Percentiles rank a stretch among this genome's conserved stretches.
Conservation (phyloP, 1,140 invertebrate species). For the Brachionus sp. region DNA sequence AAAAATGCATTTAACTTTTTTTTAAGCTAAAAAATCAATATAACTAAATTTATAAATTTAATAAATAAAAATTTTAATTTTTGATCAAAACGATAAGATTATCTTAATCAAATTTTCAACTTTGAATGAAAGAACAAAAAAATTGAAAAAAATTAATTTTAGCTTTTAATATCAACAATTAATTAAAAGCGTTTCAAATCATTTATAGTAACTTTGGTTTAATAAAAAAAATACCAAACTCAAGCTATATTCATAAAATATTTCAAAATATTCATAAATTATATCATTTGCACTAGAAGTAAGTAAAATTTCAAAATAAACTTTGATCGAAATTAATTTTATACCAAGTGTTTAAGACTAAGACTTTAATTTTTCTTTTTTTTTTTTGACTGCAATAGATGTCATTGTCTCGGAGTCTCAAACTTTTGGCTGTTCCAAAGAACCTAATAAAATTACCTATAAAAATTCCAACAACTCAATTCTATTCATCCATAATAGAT, state of each 20-base stretch:
- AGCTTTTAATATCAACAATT: neutral
- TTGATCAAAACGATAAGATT: too few relatives aligned
- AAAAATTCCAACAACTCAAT: neutral
- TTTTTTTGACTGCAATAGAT: neutral
- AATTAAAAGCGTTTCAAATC: neutral
- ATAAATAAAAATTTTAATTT: too few relatives aligned
- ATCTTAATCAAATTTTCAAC: too few relatives aligned
- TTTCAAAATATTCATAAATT: conserved; percentile 13
- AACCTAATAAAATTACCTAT: neutral
- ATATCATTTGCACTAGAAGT: neutral
- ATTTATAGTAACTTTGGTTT: neutral
- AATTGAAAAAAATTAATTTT: neutral
- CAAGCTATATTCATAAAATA: conserved; percentile 19
- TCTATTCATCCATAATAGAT: conserved; percentile 17
- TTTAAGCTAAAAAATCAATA: too few relatives aligned
- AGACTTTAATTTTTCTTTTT: neutral
- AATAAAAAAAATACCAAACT: neutral
- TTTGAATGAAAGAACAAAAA: too few relatives aligned
- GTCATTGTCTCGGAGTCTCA: neutral
- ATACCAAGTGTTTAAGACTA: neutral
- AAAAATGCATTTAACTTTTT: too few relatives aligned
- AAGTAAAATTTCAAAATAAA: neutral
- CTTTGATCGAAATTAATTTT: neutral
- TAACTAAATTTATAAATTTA: too few relatives aligned
- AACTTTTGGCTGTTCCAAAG: neutral